Conservation (phyloP, 2,888 invertebrate genomes). For the Saturnia pavonia region DNA sequence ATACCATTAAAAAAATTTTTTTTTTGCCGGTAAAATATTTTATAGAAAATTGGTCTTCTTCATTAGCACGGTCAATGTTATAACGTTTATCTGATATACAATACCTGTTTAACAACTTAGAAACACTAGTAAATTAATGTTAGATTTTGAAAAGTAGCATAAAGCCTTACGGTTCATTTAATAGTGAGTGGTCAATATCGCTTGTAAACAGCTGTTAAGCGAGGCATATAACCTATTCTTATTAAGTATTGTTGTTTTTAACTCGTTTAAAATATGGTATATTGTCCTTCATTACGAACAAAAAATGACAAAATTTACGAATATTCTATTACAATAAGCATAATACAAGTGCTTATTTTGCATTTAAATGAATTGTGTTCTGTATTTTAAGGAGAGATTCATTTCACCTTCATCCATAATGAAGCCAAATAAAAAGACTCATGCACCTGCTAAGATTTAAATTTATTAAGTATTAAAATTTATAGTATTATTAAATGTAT, state of each 20-base stretch:
- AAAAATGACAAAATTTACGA: neutral
- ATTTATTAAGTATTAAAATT: no score
- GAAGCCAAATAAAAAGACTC: neutral
- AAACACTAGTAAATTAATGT: neutral
- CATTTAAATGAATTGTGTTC: neutral
- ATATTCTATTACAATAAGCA: neutral
- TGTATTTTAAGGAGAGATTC: neutral
- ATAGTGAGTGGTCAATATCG: neutral
- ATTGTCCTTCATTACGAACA: neutral
- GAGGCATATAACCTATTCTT: neutral
- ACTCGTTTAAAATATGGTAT: conserved; percentile 3
- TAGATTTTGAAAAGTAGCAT: neutral
- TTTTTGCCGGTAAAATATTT: no score
- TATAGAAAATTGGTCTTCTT: neutral
- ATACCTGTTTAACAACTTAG: neutral
- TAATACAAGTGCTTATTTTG: neutral
- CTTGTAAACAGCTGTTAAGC: neutral
- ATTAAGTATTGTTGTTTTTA: neutral
- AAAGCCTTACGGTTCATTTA: neutral
- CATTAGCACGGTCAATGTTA: no score
- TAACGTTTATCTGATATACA: no score
- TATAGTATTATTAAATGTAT: no score
- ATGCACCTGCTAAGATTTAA: neutral
- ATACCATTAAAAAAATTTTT: no score
- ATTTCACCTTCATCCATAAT: neutral